phyloP scores from a whole-genome alignment of 2,888 invertebrate genomes.

The Campoplex nolae region DNA sequence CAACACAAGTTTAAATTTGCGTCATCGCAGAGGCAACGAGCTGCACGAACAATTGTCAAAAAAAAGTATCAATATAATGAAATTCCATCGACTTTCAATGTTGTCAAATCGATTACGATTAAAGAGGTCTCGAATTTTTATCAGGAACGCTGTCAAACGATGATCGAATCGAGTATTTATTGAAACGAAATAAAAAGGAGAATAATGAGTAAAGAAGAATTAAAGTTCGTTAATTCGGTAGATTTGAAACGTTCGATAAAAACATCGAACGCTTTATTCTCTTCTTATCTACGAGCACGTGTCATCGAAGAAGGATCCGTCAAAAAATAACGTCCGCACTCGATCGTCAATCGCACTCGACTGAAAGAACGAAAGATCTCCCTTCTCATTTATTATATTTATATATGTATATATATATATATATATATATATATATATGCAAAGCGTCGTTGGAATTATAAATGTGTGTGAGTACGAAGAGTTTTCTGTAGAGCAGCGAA shows the following conservation, averaged over 20 bases:
- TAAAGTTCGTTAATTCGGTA: background rate
- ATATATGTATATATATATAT: background rate
- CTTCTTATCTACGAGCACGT: slow-evolving; percentile 58
- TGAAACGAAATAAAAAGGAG: background rate
- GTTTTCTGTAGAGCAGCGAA: slow-evolving; percentile 51
- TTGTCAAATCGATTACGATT: background rate
- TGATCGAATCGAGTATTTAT: background rate
- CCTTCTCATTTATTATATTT: slow-evolving; percentile 48
- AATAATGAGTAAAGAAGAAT: background rate
- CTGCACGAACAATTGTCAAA: background rate
- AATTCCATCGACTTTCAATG: background rate
- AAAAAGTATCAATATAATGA: background rate
- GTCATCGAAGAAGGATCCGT: slow-evolving; percentile 53
- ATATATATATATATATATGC: background rate
- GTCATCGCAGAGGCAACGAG: background rate
- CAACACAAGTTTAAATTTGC: background rate
- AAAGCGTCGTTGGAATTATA: slow-evolving; percentile 45
- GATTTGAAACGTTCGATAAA: background rate
- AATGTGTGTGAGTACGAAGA: slow-evolving; percentile 41
- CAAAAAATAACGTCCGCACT: slow-evolving; percentile 69
- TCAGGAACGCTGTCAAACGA: background rate
- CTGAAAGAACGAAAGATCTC: slow-evolving; percentile 71
- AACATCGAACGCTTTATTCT: background rate
- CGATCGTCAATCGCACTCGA: slow-evolving; percentile 73
- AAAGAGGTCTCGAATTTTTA: background rate